These are phyloP conservation scores for Panurus biarmicus DNA, from an alignment of 2,113 vertebrate species.

Conservation along the genomic window DNA sequence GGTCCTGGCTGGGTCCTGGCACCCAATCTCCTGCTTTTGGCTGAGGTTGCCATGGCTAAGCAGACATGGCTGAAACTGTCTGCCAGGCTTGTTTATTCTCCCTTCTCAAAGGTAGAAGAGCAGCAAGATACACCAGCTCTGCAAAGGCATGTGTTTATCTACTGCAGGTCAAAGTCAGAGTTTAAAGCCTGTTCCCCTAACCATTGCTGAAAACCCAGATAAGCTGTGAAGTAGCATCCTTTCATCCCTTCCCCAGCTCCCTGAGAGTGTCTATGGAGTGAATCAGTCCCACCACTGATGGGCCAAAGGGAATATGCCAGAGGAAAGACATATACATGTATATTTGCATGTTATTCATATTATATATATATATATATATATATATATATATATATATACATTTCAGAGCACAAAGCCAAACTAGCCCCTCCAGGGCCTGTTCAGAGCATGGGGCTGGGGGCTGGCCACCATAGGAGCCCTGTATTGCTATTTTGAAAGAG, in stretches of 20 bases:
- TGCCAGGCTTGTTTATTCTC: background rate
- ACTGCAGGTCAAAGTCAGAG: background rate
- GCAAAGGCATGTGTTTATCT: fast-evolving
- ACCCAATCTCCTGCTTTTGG: background rate
- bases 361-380: background rate
- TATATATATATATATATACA: background rate
- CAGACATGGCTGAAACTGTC: background rate
- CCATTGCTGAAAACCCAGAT: background rate
- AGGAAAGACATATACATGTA: background rate
- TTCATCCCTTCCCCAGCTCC: background rate
- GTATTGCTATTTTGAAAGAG: background rate
- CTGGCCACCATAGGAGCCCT: background rate
- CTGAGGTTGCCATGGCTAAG: background rate
- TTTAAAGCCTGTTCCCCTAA: background rate
- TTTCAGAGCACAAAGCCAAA: background rate
- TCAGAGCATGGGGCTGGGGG: background rate
- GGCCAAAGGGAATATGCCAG: background rate
- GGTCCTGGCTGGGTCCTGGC: background rate
- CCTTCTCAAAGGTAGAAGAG: background rate
- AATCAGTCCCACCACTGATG: background rate
- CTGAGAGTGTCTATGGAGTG: fast-evolving
- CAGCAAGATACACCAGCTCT: background rate
- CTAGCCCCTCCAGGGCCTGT: background rate
- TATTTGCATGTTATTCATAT: background rate
- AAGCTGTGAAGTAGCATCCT: background rate